Base-by-base conservation (phyloP, 2,797 vertebrate genomes). In the Scleropages formosus region DNA sequence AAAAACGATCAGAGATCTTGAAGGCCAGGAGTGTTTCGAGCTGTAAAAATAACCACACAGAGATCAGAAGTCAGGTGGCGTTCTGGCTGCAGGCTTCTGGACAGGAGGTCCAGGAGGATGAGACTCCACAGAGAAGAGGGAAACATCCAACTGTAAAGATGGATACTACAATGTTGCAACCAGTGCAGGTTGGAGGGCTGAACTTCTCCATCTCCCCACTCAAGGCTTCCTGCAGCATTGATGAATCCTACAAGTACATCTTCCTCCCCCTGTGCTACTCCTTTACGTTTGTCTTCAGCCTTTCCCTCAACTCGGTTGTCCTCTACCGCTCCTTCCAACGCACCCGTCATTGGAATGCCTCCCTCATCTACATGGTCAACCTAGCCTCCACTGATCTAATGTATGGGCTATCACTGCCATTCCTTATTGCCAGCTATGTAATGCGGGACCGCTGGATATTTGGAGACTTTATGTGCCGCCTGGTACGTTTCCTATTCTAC, bases 311-410 rank as follows among this genome's bases (percentile, higher is more conserved):
- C 88, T 93, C 90, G 0, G 89, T 94, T 76, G 90, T 94, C 59
- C 87, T 94, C 74, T 85, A 91, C 62, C 90, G 90, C 31, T 93
- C 92, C 75, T 92, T 91, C 75, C 81, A 89, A 10, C 88, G 78
- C 51, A 93, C 85, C 16, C 89, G 86, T 0, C 88, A 87, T 27
- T 94, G 93, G 94, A 95, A 94, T 15, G 87, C 93, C 0, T 95
- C 93, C 0, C 84, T 95, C 68, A 93, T 94, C 79, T 95, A 95
- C 83, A 95, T 95, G 93, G 93, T 94, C 46, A 94, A 94, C 84
- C 82, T 95, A 79, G 93, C 93, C 46, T 89, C 90, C 8, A 95
- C 93, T 6, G 93, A 95, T 88, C 92, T 95, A 64, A 95, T 95
- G 93, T 95, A 95, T 0, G 90, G 93, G 59, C 81, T 95, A 60